phyloP scores from a whole-genome alignment of 1,140 invertebrate genomes.

The Littorina saxatilis region DNA sequence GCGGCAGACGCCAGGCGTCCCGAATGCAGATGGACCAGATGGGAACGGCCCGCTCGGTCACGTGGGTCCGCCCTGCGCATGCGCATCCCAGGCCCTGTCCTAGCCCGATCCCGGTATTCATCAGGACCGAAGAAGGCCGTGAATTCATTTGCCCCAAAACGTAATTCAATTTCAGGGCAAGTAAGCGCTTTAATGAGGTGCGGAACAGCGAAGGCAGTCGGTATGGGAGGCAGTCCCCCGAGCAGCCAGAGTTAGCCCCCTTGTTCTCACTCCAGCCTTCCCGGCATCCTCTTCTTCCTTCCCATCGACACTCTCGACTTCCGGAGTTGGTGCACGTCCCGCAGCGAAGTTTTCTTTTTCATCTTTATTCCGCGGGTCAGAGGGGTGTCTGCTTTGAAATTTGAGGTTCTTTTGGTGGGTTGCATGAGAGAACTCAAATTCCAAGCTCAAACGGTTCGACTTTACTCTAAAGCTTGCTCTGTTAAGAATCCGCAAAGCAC shows the following conservation, averaged over 20 bases:
- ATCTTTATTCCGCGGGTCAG: background rate
- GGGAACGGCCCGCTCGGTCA: conserved; percentile 2
- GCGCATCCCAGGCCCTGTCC: background rate
- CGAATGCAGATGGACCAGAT: conserved; percentile 35
- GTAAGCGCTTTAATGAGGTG: conserved; percentile 38
- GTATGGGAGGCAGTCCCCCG: no score
- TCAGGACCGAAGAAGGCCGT: conserved; percentile 17
- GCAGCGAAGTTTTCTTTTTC: background rate
- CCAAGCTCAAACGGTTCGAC: no score
- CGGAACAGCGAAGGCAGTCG: background rate
- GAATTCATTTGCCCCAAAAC: conserved; percentile 36
- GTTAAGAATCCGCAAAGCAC: no score
- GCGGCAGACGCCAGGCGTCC: conserved; percentile 32
- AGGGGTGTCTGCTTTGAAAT: no score
- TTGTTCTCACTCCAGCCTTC: background rate
- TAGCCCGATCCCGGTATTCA: conserved; percentile 22
- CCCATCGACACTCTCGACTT: background rate
- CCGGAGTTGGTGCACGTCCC: no score
- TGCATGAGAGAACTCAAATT: no score
- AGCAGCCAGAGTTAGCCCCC: background rate
- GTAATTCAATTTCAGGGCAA: conserved; percentile 32
- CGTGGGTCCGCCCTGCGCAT: conserved; percentile 4
- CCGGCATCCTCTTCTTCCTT: no score
- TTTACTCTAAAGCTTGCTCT: no score
- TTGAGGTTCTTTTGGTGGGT: no score